Evolutionary conservation across 2,888 invertebrate genomes (phyloP).

Genomic region (Gastracanthus pulcherrimus): DNA sequence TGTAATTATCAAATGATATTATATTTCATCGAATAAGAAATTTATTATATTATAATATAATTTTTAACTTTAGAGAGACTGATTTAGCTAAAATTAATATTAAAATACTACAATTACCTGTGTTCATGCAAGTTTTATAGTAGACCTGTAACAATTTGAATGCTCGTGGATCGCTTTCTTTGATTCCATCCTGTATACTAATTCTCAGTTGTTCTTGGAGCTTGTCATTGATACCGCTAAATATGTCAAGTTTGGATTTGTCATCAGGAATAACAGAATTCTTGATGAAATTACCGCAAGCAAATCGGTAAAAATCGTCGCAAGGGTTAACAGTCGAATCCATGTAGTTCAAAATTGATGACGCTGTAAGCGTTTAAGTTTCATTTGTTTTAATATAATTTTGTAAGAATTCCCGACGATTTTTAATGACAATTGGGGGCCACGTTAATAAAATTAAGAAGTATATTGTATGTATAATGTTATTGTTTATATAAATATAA

Average conservation of each 20-base stretch:
- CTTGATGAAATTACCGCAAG: slow-evolving; percentile 87
- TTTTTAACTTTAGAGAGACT: too few relatives aligned
- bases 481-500: too few relatives aligned
- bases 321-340: slow-evolving; percentile 86
- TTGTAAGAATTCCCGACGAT: too few relatives aligned
- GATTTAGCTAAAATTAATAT: background rate
- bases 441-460: too few relatives aligned
- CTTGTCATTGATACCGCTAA: slow-evolving; percentile 86
- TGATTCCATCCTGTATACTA: slow-evolving; percentile 82
- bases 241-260: slow-evolving; percentile 87
- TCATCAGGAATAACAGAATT: slow-evolving; percentile 88
- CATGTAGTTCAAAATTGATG: slow-evolving; percentile 85
- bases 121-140: slow-evolving; percentile 93
- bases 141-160: slow-evolving; percentile 88
- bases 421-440: too few relatives aligned
- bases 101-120: too few relatives aligned
- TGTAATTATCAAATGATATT: background rate
- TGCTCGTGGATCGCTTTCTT: slow-evolving; percentile 82
- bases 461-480: too few relatives aligned
- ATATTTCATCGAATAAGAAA: background rate
- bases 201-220: slow-evolving; percentile 85
- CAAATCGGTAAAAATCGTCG: slow-evolving; percentile 89
- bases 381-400: too few relatives aligned
- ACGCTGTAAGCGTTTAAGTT: too few relatives aligned
- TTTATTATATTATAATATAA: too few relatives aligned